A percentile compares a stretch with the other conserved stretches of the same genome.
Conservation (phyloP, 2,888 invertebrate genomes). For the Drosophila neonasuta region DNA sequence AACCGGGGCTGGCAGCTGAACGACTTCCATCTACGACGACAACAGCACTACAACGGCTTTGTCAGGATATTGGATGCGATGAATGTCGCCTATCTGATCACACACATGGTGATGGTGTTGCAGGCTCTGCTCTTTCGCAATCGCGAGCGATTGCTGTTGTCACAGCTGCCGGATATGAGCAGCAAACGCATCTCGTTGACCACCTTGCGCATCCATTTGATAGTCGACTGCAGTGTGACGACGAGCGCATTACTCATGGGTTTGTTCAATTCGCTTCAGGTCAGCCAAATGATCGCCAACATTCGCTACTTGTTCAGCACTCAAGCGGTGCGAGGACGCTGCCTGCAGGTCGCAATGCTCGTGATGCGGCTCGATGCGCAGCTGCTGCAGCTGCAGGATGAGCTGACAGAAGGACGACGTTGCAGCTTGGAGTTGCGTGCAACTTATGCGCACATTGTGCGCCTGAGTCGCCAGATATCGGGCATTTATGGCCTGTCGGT, state of each 20-base stretch:
- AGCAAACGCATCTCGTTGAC: not conserved
- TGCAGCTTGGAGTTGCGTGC: slow-evolving; percentile 28
- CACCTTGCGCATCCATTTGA: slow-evolving; percentile 22
- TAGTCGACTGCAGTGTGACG: slow-evolving; percentile 35
- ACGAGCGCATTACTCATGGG: not conserved
- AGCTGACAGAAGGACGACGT: not conserved
- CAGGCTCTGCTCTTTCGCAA: slow-evolving; percentile 44
- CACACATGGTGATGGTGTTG: slow-evolving; percentile 44
- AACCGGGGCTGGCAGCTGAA: not conserved
- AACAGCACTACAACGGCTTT: not conserved
- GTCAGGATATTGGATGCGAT: slow-evolving; percentile 31
- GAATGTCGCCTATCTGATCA: slow-evolving; percentile 44
- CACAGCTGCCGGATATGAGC: slow-evolving; percentile 32
- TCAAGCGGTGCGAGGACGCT: slow-evolving; percentile 60
- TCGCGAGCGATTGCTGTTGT: slow-evolving; percentile 35
- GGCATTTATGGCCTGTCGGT: slow-evolving; percentile 57
- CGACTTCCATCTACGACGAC: not conserved
- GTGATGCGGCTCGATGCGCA: slow-evolving; percentile 58
- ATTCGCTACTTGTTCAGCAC: slow-evolving; percentile 38
- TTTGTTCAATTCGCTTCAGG: not conserved
- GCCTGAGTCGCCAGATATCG: slow-evolving; percentile 43
- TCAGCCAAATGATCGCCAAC: not conserved
- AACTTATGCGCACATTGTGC: slow-evolving; percentile 52
- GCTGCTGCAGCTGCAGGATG: slow-evolving; percentile 39
- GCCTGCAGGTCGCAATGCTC: slow-evolving; percentile 55